Evolutionary conservation across 2,113 vertebrate species (phyloP).

Genomic region (Zosterops borbonicus): DNA sequence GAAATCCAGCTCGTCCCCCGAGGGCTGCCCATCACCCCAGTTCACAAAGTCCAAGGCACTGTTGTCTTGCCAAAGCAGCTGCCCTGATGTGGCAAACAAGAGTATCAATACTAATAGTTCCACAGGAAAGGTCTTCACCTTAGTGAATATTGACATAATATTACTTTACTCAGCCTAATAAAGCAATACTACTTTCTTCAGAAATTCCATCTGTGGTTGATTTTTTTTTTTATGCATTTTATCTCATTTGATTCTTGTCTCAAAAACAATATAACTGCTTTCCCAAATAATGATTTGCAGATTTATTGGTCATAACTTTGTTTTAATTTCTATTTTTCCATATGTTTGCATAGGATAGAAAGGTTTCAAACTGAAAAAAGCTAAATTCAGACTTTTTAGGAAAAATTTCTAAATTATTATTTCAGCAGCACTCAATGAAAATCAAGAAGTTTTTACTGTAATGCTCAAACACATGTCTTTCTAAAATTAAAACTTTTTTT

Average conservation of each 20-base stretch:
- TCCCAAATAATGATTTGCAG: background rate
- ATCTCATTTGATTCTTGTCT: background rate
- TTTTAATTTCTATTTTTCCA: background rate
- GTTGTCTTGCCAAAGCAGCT: conserved; percentile 87
- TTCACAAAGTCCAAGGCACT: conserved; percentile 83
- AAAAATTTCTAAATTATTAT: background rate
- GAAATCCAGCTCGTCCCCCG: conserved; percentile 18
- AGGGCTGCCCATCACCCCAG: conserved; percentile 78
- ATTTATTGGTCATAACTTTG: background rate
- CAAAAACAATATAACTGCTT: background rate
- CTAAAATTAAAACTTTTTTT: background rate
- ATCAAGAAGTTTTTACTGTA: background rate
- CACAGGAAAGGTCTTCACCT: background rate
- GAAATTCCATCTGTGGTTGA: background rate
- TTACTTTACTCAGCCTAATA: background rate
- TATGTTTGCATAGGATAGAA: background rate
- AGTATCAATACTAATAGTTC: background rate
- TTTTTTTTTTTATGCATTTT: background rate
- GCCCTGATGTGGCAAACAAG: background rate
- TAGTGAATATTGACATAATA: background rate
- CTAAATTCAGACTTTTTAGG: background rate
- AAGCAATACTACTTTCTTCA: background rate
- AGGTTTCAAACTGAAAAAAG: background rate
- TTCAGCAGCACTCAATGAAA: background rate
- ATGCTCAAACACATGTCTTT: background rate